Evolutionary conservation across 2,113 vertebrate genomes (phyloP), one percentile per base, ranked within the genome.

Genomic region (Sinocyclocheilus grahami): DNA sequence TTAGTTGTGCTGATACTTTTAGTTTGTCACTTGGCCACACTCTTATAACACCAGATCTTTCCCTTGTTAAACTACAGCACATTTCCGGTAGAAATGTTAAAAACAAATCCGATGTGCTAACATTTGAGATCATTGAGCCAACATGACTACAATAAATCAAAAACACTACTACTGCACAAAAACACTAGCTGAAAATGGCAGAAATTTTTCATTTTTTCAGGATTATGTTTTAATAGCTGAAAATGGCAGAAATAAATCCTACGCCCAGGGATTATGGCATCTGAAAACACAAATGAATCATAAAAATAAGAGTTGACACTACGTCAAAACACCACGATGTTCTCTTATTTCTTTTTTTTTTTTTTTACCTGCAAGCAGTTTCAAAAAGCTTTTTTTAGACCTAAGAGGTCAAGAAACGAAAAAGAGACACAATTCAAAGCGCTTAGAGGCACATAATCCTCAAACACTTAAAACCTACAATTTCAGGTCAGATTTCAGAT

Each of bases 401-500:
- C 1, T 14, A 33, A 51, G 3, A 4, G 51, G 3, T 62, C 3
- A 9, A 75, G 37, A 84, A 53, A 27, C 0, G 16, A 20, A 37
- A 46, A 8, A 24, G 13, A 37, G 60, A 51, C 65, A 48, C 65
- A 63, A 60, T 37, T 86, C 53, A 71, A 74, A 80, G 67, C 4
- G 30, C 76, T 27, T 11, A 63, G 7, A 12, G 27, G 67, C 48
- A 78, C 46, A 55, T 37, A 71, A 71, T 83, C 67, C 18, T 82
- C 51, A 88, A 76, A 27, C 33, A 65, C 37, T 67, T 69, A 78
- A 83, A 84, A 60, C 72, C 63, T 53, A 78, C 30, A 60, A 62
- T 74, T 58, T 42, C 13, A 55, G 67, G 48, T 55, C 67, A 60
- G 12, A 55, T 62, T 80, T 80, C 55, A 74, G 46, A 10, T 16